These are phyloP conservation scores for Drosophila dives DNA, from an alignment of 2,888 invertebrate genomes.

Conservation along the genomic window DNA sequence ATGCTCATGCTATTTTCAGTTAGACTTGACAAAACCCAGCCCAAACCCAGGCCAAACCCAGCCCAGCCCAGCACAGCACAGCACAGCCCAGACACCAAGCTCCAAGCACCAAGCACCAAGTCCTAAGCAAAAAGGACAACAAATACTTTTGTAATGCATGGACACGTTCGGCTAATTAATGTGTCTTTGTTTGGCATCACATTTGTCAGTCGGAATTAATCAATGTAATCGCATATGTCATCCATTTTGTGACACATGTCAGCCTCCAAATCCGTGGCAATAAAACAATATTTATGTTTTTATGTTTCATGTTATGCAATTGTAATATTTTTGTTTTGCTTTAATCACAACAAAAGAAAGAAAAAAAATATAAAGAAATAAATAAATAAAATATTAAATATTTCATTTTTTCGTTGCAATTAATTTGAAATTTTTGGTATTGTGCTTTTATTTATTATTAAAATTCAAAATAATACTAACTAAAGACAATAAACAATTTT, in stretches of 20 bases:
- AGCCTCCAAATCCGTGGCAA: constrained; percentile 17
- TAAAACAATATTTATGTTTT: background rate
- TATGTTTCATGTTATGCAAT: background rate
- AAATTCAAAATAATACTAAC: no score
- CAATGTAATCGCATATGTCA: constrained; percentile 60
- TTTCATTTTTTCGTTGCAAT: no score
- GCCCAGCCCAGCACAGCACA: constrained; percentile 19
- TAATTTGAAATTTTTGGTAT: no score
- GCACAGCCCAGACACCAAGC: constrained; percentile 6
- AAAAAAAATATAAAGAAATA: background rate
- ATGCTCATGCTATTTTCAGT: constrained; percentile 56
- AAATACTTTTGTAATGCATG: constrained; percentile 80
- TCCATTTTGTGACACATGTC: constrained; percentile 62
- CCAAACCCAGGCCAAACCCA: constrained; percentile 23
- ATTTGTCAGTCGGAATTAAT: constrained; percentile 59
- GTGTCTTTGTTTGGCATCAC: constrained; percentile 63
- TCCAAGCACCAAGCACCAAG: constrained; percentile 10
- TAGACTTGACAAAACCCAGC: constrained; percentile 48
- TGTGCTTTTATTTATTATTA: no score
- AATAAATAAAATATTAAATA: background rate
- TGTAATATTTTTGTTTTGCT: background rate
- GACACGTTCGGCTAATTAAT: constrained; percentile 77
- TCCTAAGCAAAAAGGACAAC: constrained; percentile 61
- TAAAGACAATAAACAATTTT: no score
- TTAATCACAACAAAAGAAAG: background rate